Evolutionary conservation across 2,113 vertebrate genomes (phyloP), one percentile per base, ranked within the genome.

Genomic region (Ahaetulla prasina): DNA sequence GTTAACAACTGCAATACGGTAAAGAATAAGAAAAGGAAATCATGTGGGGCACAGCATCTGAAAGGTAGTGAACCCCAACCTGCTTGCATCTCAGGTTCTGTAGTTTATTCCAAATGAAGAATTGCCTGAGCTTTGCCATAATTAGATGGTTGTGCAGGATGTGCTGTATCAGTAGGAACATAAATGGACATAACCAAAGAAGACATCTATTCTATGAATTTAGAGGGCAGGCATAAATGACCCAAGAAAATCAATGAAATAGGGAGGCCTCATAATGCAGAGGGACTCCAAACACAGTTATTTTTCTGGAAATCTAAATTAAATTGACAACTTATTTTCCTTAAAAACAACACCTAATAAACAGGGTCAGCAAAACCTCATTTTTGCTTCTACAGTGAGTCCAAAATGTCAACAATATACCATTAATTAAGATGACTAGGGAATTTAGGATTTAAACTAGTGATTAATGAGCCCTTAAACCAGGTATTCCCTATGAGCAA

Each of bases 391-490:
- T 88, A 90, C 45, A 84, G 92, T 91, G 0, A 0, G 92, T 18
- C 95, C 93, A 94, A 84, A 92, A 95, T 93, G 94, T 96, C 96
- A 96, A 74, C 94, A 57, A 90, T 93, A 94, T 91, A 93, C 91
- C 94, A 96, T 97, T 96, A 96, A 96, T 96, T 96, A 97, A 94
- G 92, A 95, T 96, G 95, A 91, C 94, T 95, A 89, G 95, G 96
- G 94, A 95, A 85, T 57, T 88, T 93, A 96, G 92, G 92, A 96
- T 96, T 97, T 97, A 95, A 97, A 95, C 88, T 16, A 93, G 93
- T 96, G 96, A 97, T 96, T 97, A 97, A 97, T 95, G 96, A 97
- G 92, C 92, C 93, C 96, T 95, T 96, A 95, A 93, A 96, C 2
- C 39, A 95, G 92, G 68, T 91, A 93, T 55, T 95, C 93, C 89